A percentile compares a stretch with the other conserved stretches of the same genome.
Conservation (phyloP, 2,113 vertebrate genomes). For the Rhynchopsitta pachyrhyncha region DNA sequence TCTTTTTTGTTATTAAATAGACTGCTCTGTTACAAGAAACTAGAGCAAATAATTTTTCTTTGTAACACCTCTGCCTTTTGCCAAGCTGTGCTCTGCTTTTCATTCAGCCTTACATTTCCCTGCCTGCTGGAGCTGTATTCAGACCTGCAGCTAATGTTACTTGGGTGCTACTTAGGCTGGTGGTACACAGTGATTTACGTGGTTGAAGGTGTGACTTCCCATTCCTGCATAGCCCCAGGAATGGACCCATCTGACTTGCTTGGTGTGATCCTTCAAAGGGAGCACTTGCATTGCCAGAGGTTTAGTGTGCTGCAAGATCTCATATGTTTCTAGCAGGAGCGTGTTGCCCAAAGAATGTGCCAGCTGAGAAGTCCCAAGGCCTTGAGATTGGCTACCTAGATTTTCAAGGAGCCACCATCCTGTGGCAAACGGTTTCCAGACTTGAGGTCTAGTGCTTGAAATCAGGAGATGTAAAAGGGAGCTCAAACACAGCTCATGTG, state of each 20-base stretch:
- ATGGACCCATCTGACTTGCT: not conserved
- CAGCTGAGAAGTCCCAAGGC: not conserved
- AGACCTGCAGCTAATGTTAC: not conserved
- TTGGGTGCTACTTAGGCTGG: not conserved
- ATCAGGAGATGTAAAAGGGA: not conserved
- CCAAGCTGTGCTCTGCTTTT: not conserved
- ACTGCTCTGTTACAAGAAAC: not conserved
- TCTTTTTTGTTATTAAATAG: not conserved
- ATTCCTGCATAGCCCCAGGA: not conserved
- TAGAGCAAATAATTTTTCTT: not conserved
- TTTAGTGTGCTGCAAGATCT: not conserved
- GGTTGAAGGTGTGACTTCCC: not conserved
- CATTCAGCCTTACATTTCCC: not conserved
- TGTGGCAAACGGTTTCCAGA: not conserved
- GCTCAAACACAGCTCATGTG: not conserved
- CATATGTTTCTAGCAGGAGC: not conserved
- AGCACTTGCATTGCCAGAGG: not conserved
- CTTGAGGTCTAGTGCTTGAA: not conserved
- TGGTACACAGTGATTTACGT: rapidly evolving
- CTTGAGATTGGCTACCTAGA: not conserved
- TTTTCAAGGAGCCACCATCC: not conserved
- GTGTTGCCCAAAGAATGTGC: rapidly evolving
- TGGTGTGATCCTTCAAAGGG: not conserved
- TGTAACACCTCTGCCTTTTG: not conserved
- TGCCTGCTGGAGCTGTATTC: not conserved